Evolutionary conservation across 2,797 vertebrate genomes (phyloP).

Genomic region (Darevskia nairensis): DNA sequence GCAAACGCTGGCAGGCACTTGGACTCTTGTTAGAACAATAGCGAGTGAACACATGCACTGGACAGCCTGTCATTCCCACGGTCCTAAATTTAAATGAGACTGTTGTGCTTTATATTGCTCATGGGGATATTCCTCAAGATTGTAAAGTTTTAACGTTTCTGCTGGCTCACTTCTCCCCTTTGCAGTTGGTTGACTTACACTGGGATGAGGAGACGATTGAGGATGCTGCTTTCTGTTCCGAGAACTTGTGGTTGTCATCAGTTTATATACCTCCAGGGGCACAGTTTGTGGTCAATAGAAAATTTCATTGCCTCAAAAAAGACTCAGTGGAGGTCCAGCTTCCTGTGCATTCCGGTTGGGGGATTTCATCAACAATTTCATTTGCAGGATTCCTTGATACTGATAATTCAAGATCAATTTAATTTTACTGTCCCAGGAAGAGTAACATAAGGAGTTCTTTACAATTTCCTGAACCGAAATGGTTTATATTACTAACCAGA

Average conservation of each 20-base stretch:
- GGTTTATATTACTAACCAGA: not conserved
- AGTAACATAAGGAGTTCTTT: not conserved
- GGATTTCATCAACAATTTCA: not conserved
- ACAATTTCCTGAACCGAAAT: not conserved
- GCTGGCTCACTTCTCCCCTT: not conserved
- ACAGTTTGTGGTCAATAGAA: not conserved
- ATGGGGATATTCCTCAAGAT: not conserved
- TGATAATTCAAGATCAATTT: not conserved
- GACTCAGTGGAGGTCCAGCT: not conserved
- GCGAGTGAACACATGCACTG: not conserved
- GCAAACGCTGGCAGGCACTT: not conserved
- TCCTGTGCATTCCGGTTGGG: no score
- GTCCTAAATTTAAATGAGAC: conserved; percentile 4
- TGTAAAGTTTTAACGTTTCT: not conserved
- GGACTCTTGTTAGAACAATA: not conserved
- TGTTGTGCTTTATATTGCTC: not conserved
- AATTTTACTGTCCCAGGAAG: not conserved
- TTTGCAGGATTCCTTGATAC: not conserved
- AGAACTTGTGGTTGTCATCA: conserved; percentile 1
- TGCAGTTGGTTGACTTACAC: not conserved
- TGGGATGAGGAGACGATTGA: not conserved
- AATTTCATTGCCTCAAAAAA: not conserved
- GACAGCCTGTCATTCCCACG: not conserved
- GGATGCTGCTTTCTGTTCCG: not conserved
- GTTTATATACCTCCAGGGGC: not conserved